These are phyloP conservation scores for Pycnomerus fuliginosus DNA, from an alignment of 2,888 invertebrate genomes.

Conservation along the genomic window DNA sequence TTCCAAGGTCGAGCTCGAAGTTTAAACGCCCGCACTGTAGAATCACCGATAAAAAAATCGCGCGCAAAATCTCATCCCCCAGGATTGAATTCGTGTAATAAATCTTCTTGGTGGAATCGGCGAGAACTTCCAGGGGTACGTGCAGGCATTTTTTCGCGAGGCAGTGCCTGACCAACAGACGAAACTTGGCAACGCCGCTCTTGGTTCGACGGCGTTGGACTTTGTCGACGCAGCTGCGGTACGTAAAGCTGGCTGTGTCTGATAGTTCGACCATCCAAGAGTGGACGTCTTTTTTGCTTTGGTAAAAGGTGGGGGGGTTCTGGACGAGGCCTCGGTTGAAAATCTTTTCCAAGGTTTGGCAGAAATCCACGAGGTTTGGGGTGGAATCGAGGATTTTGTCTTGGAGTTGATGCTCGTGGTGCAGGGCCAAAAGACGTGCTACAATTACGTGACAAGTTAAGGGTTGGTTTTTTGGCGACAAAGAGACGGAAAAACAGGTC, in stretches of 20 bases:
- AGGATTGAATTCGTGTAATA: slow-evolving; percentile 55
- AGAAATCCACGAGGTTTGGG: slow-evolving; percentile 47
- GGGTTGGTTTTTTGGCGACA: too few species aligned
- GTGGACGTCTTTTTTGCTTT: slow-evolving; percentile 55
- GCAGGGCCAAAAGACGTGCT: too few species aligned
- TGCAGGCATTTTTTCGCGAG: slow-evolving; percentile 57
- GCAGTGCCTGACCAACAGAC: slow-evolving; percentile 56
- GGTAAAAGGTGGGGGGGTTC: slow-evolving; percentile 49
- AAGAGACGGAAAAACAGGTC: background rate
- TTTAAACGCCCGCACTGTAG: slow-evolving; percentile 55
- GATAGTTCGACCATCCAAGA: slow-evolving; percentile 58
- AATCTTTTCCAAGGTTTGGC: slow-evolving; percentile 48
- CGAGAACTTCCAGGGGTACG: slow-evolving; percentile 56
- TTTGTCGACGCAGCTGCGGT: slow-evolving; percentile 21
- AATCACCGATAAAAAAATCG: slow-evolving; percentile 60
- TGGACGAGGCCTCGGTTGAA: slow-evolving; percentile 58
- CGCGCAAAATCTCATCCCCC: slow-evolving; percentile 63
- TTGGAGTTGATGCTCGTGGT: too few species aligned
- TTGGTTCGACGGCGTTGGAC: too few species aligned
- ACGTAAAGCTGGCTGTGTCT: slow-evolving; percentile 26
- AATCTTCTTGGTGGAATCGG: slow-evolving; percentile 39
- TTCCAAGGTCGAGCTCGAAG: slow-evolving; percentile 58
- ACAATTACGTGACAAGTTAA: too few species aligned
- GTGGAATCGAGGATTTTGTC: slow-evolving; percentile 57
- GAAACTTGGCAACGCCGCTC: slow-evolving; percentile 47